A percentile compares a stretch with the other conserved stretches of the same genome.
phyloP scores from a whole-genome alignment of 2,113 vertebrate species.

The Xenus cinereus region DNA sequence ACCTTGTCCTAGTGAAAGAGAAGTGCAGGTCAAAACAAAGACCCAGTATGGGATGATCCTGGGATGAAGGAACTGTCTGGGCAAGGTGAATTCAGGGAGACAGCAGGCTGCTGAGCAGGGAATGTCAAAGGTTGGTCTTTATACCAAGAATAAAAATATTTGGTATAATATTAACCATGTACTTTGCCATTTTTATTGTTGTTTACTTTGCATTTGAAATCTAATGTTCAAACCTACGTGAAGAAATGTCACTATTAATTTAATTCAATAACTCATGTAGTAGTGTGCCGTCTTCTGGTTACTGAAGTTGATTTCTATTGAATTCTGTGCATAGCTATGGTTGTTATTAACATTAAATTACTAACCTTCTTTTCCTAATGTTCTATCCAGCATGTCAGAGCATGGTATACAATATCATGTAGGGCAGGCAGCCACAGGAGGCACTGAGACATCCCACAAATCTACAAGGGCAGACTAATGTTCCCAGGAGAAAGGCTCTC shows the following conservation, averaged over 20 bases:
- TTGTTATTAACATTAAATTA: background rate
- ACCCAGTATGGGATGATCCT: fast-evolving
- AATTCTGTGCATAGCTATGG: background rate
- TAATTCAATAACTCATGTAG: background rate
- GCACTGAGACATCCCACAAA: background rate
- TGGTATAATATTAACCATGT: background rate
- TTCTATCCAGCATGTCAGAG: background rate
- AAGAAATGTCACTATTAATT: background rate
- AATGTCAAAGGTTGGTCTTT: background rate
- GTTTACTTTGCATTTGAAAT: background rate
- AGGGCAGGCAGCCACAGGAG: background rate
- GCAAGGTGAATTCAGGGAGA: background rate
- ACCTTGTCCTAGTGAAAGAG: background rate
- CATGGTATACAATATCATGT: background rate
- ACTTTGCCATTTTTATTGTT: background rate
- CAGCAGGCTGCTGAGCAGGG: background rate
- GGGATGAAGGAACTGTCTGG: background rate
- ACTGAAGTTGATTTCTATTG: background rate
- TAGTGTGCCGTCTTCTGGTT: background rate
- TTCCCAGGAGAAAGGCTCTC: background rate
- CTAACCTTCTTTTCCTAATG: background rate
- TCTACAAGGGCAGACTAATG: background rate
- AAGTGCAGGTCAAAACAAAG: background rate
- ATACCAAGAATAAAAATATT: background rate
- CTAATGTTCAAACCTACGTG: background rate